phyloP scores from a whole-genome alignment of 1,140 invertebrate species.

The Drosophila navojoa region DNA sequence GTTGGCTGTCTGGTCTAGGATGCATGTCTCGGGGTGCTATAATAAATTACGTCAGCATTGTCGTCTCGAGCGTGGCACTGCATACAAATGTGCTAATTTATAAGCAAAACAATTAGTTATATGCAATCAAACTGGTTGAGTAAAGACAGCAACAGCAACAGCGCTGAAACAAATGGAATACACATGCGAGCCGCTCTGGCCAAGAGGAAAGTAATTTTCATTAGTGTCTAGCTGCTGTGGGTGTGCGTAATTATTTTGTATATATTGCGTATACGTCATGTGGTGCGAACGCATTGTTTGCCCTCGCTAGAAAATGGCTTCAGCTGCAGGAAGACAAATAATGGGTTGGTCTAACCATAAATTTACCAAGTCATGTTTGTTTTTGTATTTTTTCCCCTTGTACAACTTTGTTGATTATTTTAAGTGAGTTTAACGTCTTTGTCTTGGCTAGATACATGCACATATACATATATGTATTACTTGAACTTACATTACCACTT shows the following conservation, averaged over 20 bases:
- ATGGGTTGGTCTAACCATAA: slow-evolving; percentile 2
- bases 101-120: slow-evolving; percentile 78
- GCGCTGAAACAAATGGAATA: slow-evolving; percentile 35
- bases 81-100: slow-evolving; percentile 81
- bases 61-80: slow-evolving; percentile 52
- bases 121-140: slow-evolving; percentile 63
- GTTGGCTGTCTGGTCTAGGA: slow-evolving; percentile 3
- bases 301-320: slow-evolving; percentile 16
- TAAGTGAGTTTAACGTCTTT: not conserved
- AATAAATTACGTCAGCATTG: slow-evolving; percentile 74
- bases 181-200: slow-evolving; percentile 17
- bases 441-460: not conserved
- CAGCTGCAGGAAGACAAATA: slow-evolving; percentile 9
- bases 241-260: slow-evolving; percentile 66
- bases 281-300: slow-evolving; percentile 42
- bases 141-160: slow-evolving; percentile 26
- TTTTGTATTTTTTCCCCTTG: not conserved
- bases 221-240: slow-evolving; percentile 43
- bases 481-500: not conserved
- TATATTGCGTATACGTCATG: slow-evolving; percentile 72
- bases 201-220: slow-evolving; percentile 74
- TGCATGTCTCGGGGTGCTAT: slow-evolving; percentile 32
- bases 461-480: too few relatives aligned
- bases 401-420: not conserved
- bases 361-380: slow-evolving; percentile 32